A percentile compares a stretch with the other conserved stretches of the same genome.
Conservation (phyloP, 2,113 vertebrate genomes). For the Archilochus colubris region DNA sequence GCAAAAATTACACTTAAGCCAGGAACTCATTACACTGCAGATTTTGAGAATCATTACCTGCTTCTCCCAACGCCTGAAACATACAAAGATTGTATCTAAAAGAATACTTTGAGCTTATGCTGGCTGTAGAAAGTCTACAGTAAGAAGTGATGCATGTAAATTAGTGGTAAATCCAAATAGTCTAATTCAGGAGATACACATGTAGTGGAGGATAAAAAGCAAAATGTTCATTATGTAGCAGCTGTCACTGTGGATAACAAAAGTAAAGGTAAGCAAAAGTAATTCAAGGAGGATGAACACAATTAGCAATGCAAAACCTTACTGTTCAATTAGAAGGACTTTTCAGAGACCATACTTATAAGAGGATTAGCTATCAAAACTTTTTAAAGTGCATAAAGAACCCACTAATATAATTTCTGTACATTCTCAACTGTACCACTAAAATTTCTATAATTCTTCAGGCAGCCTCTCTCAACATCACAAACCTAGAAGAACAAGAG, state of each 20-base stretch:
- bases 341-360: not conserved
- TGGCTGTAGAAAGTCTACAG: not conserved
- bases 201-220: not conserved
- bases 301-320: not conserved
- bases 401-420: not conserved
- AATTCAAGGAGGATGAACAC: not conserved
- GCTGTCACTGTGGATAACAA: not conserved
- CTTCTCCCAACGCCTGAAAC: not conserved
- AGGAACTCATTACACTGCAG: not conserved
- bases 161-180: not conserved
- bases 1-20: not conserved
- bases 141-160: not conserved
- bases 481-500: not conserved
- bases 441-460: not conserved
- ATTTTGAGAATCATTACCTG: conserved; percentile 12
- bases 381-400: not conserved
- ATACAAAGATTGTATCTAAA: not conserved
- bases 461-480: not conserved
- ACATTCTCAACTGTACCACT: not conserved
- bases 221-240: not conserved
- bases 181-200: not conserved
- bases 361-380: not conserved
- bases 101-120: not conserved
- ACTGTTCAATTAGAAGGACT: not conserved
- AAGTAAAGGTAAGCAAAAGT: not conserved